Conservation (phyloP, 2,888 invertebrate genomes). For the Lasioglossum oenotherae region DNA sequence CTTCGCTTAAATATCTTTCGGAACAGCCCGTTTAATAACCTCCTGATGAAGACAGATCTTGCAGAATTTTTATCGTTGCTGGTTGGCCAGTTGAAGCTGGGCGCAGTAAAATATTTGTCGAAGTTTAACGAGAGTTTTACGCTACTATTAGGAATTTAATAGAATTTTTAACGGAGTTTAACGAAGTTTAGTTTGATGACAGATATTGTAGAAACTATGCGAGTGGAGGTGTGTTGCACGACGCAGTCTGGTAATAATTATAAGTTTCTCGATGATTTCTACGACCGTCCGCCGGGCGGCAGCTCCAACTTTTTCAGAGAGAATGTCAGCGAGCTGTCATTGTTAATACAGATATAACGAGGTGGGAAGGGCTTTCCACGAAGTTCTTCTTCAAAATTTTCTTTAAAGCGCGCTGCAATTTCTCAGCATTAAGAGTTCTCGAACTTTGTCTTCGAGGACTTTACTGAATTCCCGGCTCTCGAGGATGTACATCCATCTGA, state of each 20-base stretch:
- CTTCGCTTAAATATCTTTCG: no score
- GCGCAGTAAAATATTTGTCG: constrained; percentile 4
- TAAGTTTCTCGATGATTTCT: constrained; percentile 1
- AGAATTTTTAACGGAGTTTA: constrained; percentile 8
- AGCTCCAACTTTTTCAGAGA: background rate
- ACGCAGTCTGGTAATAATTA: background rate
- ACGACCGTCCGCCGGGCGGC: background rate
- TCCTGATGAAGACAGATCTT: no score
- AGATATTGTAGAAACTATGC: background rate
- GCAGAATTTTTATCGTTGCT: background rate
- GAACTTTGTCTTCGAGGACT: constrained; percentile 11
- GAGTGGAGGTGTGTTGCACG: background rate
- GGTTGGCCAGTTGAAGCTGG: background rate
- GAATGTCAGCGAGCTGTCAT: background rate
- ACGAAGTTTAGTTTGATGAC: background rate
- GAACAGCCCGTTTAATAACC: no score
- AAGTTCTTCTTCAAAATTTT: background rate
- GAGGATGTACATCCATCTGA: background rate
- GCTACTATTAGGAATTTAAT: background rate
- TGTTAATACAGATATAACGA: constrained; percentile 2
- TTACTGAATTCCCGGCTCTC: background rate
- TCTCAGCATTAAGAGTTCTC: constrained; percentile 8
- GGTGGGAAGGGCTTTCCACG: background rate
- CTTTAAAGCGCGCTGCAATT: constrained; percentile 1
- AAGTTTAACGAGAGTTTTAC: constrained; percentile 2